A percentile compares a stretch with the other conserved stretches of the same genome.
Conservation (phyloP, 2,888 invertebrate species). For the Periphyllus acericola region DNA sequence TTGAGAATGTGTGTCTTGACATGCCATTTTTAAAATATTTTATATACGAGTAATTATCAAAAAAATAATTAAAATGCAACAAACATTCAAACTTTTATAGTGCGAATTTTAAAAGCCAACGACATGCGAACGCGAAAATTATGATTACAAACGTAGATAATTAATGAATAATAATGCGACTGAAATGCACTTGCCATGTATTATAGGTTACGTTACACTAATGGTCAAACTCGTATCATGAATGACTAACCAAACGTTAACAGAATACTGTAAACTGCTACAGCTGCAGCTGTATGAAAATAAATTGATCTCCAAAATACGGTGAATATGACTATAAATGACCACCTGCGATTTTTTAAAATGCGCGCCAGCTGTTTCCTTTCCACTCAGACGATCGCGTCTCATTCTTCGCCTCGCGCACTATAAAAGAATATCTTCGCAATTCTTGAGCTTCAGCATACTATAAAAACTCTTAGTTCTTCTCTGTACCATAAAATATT, state of each 20-base stretch:
- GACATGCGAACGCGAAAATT: background rate
- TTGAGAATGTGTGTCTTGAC: too few relatives aligned
- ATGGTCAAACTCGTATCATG: background rate
- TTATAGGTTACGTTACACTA: too few relatives aligned
- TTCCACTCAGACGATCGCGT: background rate
- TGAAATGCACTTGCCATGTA: too few relatives aligned
- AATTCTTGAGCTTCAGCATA: too few relatives aligned
- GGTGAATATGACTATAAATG: background rate
- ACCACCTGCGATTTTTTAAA: background rate
- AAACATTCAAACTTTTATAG: slow-evolving; percentile 23
- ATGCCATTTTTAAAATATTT: too few relatives aligned
- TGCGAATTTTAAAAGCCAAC: slow-evolving; percentile 21
- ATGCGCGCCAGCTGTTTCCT: background rate
- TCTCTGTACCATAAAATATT: too few relatives aligned
- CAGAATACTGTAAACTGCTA: slow-evolving; percentile 7
- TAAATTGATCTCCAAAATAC: background rate
- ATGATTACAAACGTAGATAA: slow-evolving; percentile 37
- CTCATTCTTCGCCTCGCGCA: too few relatives aligned
- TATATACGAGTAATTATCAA: slow-evolving; percentile 1
- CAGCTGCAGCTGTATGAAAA: background rate
- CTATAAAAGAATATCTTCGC: too few relatives aligned
- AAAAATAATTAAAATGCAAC: slow-evolving; percentile 1
- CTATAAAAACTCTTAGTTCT: too few relatives aligned
- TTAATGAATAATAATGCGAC: too few relatives aligned
- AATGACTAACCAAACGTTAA: slow-evolving; percentile 17